Evolutionary conservation across 2,113 vertebrate species (phyloP), one percentile per base, ranked within the genome.

Genomic region (Dasyprocta punctata): DNA sequence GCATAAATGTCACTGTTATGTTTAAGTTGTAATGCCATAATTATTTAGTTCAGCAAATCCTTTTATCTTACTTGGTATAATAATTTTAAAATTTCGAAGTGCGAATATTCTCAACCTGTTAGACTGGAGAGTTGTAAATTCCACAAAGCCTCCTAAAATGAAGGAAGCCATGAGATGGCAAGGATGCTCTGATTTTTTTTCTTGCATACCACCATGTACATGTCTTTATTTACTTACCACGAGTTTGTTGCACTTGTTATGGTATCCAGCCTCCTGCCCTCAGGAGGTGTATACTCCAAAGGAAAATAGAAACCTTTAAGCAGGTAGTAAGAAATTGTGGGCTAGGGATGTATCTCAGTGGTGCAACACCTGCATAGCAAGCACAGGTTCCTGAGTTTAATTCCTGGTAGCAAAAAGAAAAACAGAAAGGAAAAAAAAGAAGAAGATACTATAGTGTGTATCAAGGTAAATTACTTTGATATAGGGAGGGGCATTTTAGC

Each of bases 31-130:
- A 65, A 54, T 69, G 67, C 14, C 77, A 47, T 54, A 85, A 71
- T 90, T 89, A 92, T 75, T 95, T 90, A 95, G 47, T 84, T 86
- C 67, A 93, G 3, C 67, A 90, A 89, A 17, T 82, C 1, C 24
- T 86, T 95, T 89, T 19, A 83, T 86, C 63, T 95, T 60, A 22
- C 17, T 87, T 93, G 24, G 24, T 73, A 36, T 77, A 69, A 61
- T 95, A 67, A 67, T 77, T 94, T 89, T 52, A 90, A 28, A 94
- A 28, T 41, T 86, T 96, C 88, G 22, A 81, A 82, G 17, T 41
- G 60, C 58, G 12, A 36, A 69, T 24, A 0, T 19, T 84, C n/a
- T 89, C n/a, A 65, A 4, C 28, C 65, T 73, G 2, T 30, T 86
- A n/a, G 49, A 60, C 7, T 30, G 19, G 9, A 28, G 9, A 52